Percentiles rank a stretch among this genome's conserved stretches.
Evolutionary conservation across 2,113 vertebrate genomes (phyloP).

Genomic region (Microtus ochrogaster): DNA sequence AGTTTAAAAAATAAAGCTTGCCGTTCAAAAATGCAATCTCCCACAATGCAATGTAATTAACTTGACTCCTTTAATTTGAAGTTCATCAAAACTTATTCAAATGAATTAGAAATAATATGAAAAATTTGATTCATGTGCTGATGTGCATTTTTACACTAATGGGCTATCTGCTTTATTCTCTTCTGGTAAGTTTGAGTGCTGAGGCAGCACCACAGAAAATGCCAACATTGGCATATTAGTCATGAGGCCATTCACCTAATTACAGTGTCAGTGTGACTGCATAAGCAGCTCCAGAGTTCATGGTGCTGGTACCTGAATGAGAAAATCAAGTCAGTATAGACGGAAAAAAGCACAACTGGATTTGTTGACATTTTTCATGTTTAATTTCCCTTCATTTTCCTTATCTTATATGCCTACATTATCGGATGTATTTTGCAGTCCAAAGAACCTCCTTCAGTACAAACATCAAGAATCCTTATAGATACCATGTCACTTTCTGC

Average conservation of each 20-base stretch:
- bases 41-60: background rate
- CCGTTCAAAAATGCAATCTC: background rate
- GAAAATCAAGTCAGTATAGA: background rate
- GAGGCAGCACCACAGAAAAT: slow-evolving; percentile 59
- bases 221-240: slow-evolving; percentile 58
- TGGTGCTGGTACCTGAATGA: background rate
- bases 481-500: background rate
- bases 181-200: slow-evolving; percentile 70
- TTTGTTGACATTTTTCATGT: background rate
- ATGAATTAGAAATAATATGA: slow-evolving; percentile 63
- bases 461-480: no score
- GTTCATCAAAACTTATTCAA: slow-evolving; percentile 60
- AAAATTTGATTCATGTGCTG: slow-evolving; percentile 57
- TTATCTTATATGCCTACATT: background rate
- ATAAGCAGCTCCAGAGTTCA: background rate
- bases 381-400: background rate
- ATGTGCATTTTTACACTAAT: slow-evolving; percentile 65
- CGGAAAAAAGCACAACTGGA: background rate
- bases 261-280: background rate
- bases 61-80: slow-evolving; percentile 39
- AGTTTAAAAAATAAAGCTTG: background rate
- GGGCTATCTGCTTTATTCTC: slow-evolving; percentile 60
- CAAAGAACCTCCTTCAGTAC: no score
- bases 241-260: slow-evolving; percentile 54
- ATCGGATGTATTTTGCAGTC: background rate